Evolutionary conservation across 2,113 vertebrate genomes (phyloP).

Genomic region (Spheniscus mendiculus): DNA sequence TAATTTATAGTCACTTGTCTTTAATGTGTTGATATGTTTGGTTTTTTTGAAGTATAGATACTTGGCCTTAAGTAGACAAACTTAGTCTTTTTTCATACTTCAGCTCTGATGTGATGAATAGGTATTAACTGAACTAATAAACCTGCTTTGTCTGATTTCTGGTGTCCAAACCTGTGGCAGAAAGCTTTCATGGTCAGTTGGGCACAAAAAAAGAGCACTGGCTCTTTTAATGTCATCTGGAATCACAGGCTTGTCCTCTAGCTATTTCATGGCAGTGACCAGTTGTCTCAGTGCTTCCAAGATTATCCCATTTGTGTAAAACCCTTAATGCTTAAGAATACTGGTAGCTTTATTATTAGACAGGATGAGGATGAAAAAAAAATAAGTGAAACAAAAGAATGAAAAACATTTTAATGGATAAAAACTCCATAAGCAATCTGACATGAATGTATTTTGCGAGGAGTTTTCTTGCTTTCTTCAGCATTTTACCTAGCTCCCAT

Average conservation of each 20-base stretch:
- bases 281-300: not conserved
- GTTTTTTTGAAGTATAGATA: not conserved
- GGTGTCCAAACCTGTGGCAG: not conserved
- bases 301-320: not conserved
- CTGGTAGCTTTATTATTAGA: not conserved
- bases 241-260: not conserved
- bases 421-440: not conserved
- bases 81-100: not conserved
- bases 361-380: not conserved
- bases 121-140: not conserved
- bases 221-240: not conserved
- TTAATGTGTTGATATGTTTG: not conserved
- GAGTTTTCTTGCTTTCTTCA: not conserved
- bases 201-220: not conserved
- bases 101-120: not conserved
- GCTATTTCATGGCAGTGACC: not conserved
- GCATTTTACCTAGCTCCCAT: not conserved
- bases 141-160: not conserved
- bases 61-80: not conserved
- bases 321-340: not conserved
- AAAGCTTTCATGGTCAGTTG: not conserved
- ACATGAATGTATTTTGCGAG: not conserved
- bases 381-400: not conserved
- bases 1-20: not conserved
- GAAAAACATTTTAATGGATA: not conserved